Evolutionary conservation across 2,113 vertebrate species (phyloP).

Genomic region (Apaloderma vittatum): DNA sequence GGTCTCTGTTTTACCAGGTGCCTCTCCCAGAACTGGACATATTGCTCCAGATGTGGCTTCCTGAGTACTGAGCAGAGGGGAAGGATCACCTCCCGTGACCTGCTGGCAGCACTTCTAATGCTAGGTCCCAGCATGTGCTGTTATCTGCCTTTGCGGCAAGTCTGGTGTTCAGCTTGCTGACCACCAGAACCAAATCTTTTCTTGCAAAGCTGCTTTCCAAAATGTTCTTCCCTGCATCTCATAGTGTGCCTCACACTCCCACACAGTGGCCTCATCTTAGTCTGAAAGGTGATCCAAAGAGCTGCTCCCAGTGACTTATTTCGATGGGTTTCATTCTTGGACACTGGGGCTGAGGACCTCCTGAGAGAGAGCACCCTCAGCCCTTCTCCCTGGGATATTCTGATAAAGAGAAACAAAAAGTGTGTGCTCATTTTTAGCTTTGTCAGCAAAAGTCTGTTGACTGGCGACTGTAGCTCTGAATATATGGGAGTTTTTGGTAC

Average conservation of each 20-base stretch:
- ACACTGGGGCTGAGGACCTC: not conserved
- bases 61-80: not conserved
- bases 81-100: not conserved
- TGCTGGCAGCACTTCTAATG: not conserved
- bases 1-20: not conserved
- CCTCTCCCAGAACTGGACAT: not conserved
- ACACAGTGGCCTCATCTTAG: accelerated
- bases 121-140: not conserved
- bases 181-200: not conserved
- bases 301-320: accelerated
- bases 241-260: not conserved
- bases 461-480: not conserved
- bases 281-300: not conserved
- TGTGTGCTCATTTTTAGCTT: not conserved
- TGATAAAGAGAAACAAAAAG: not conserved
- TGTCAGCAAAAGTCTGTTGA: not conserved
- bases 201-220: not conserved
- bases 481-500: not conserved
- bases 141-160: not conserved
- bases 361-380: not conserved
- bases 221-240: not conserved
- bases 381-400: not conserved
- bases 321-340: not conserved
- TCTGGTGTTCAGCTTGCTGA: not conserved
- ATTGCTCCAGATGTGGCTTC: not conserved